Base-by-base conservation (phyloP, 2,113 vertebrate species). In the Vireo altiloquus region DNA sequence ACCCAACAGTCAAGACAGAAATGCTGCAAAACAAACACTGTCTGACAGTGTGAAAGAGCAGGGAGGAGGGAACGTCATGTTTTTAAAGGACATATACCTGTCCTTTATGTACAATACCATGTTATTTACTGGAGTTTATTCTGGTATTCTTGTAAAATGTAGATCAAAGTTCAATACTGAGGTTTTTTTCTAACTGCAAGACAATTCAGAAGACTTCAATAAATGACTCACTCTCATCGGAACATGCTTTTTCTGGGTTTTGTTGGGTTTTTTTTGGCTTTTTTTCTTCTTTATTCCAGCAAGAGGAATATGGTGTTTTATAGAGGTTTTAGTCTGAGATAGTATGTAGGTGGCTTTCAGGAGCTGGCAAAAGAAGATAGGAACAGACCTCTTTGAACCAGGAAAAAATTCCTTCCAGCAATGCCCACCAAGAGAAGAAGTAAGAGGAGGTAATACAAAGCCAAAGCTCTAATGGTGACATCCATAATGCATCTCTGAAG, bases 251-350 rank as follows among this genome's bases (percentile, higher is more conserved):
- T 56, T 78, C 14, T 57, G 53, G 13, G 19, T 30, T 42, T 69
- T 69, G 21, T 42, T 63, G 15, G 46, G 0, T 0, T 33, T 44
- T 42, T 42, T 35, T 50, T 25, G 0, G 1, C 10, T 52, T 60
- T 61, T 44, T 13, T 27, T 31, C 31, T 40, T 23, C 28, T 60
- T 33, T 69, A 6, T 65, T 65, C 35, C 60, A 65, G 40, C n/a
- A 44, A 47, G 64, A 78, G 39, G 8, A 90, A 46, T 61, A 27
- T 31, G 27, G 16, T 49, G 13, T 63, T 90, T 56, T 56, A 20
- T 37, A 16, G 56, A 56, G 11, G 10, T 23, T 90, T 79, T 53
- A 52, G 19, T 13, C 49, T 69, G 37, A 52, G 10, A 21, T 37
- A 33, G 21, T 33, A 35, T 18, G 4, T 81, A 52, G n/a, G 13